Conservation (phyloP, 2,888 invertebrate species). For the Zaprionus obscuricornis region DNA sequence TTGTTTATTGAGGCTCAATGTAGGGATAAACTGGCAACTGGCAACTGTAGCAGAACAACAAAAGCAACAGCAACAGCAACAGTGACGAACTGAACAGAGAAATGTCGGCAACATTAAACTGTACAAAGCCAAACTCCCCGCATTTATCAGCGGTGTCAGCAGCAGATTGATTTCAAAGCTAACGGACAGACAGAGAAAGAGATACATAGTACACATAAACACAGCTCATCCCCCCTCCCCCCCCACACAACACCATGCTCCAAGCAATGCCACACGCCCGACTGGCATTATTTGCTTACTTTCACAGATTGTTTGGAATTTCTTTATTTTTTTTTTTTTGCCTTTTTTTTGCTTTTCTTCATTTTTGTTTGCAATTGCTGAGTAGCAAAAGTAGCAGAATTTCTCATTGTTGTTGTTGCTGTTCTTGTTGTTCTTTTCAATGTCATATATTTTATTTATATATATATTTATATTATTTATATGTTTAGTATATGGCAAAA, state of each 20-base stretch:
- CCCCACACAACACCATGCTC: slow-evolving; percentile 2
- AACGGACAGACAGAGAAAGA: slow-evolving; percentile 24
- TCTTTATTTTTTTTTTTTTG: slow-evolving; percentile 4
- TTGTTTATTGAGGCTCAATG: slow-evolving; percentile 44
- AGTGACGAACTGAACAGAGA: too few relatives aligned
- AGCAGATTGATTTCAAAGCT: slow-evolving; percentile 62
- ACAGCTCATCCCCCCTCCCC: not conserved
- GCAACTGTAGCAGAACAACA: slow-evolving; percentile 21
- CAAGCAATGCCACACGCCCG: slow-evolving; percentile 13
- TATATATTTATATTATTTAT: slow-evolving; percentile 28
- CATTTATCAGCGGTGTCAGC: slow-evolving; percentile 63
- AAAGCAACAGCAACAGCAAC: too few relatives aligned
- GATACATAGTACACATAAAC: not conserved
- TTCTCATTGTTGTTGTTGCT: too few relatives aligned
- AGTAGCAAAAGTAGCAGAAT: too few relatives aligned
- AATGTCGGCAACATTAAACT: slow-evolving; percentile 44
- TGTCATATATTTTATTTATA: slow-evolving; percentile 30
- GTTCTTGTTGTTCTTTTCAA: slow-evolving; percentile 26
- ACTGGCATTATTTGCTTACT: slow-evolving; percentile 54
- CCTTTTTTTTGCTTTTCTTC: not conserved
- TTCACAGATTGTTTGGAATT: slow-evolving; percentile 45
- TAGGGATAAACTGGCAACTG: slow-evolving; percentile 43
- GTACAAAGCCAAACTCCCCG: slow-evolving; percentile 20
- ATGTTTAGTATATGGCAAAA: too few relatives aligned
- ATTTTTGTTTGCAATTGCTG: slow-evolving; percentile 22